Percentiles rank a stretch among this genome's conserved stretches.
Evolutionary conservation across 2,888 invertebrate species (phyloP).

Genomic region (Drosophila yooni): DNA sequence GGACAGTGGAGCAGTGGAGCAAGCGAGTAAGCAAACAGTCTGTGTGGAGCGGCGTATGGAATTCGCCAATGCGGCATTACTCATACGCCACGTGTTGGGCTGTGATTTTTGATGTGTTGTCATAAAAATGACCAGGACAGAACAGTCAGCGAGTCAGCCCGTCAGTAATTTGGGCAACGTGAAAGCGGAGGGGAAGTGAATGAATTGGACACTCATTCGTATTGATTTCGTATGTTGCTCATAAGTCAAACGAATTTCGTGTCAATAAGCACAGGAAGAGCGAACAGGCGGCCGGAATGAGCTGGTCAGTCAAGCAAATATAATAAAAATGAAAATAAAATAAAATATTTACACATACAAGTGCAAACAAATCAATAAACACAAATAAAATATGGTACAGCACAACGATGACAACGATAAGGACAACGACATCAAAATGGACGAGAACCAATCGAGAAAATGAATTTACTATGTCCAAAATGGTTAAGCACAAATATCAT

Average conservation of each 20-base stretch:
- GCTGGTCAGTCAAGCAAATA: conserved; percentile 53
- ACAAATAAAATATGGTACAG: conserved; percentile 69
- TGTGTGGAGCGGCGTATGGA: conserved; percentile 35
- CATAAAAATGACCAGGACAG: conserved; percentile 52
- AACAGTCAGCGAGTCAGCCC: conserved; percentile 5
- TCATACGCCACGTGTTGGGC: conserved; percentile 66
- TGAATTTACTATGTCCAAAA: conserved; percentile 74
- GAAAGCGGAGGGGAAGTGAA: background rate
- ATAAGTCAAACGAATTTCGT: conserved; percentile 60
- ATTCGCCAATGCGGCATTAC: conserved; percentile 50
- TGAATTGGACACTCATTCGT: conserved; percentile 42
- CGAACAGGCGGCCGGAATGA: conserved; percentile 2
- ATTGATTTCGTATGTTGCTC: conserved; percentile 56
- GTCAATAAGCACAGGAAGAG: conserved; percentile 37
- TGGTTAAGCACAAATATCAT: conserved; percentile 68
- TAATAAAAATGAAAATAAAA: conserved; percentile 77
- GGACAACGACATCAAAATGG: conserved; percentile 54
- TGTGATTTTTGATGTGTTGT: conserved; percentile 61
- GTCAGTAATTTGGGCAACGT: background rate
- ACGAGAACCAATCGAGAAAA: conserved; percentile 74
- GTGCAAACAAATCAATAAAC: conserved; percentile 68
- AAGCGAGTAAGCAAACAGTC: conserved; percentile 14
- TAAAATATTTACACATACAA: conserved; percentile 75
- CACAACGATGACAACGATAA: conserved; percentile 45
- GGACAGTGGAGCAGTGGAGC: background rate